Evolutionary conservation across 23 tunicate genomes (phyloP).

Genomic region (Corella eumyota): DNA sequence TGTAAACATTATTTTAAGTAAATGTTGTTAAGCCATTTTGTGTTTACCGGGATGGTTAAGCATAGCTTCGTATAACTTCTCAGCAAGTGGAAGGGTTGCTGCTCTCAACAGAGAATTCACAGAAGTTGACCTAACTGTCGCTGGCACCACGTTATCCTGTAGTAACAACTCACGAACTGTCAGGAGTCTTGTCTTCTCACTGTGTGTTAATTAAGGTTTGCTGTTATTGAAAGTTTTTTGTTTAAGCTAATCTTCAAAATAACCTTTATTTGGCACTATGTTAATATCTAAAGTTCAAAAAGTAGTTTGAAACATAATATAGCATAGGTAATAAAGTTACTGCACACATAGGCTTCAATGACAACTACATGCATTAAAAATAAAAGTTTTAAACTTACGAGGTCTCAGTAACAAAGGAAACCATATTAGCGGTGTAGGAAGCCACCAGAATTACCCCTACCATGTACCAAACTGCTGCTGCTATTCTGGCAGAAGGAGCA

Average conservation of each 20-base stretch:
- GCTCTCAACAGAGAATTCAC: conserved; percentile 30
- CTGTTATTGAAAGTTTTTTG: background rate
- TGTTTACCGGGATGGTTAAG: conserved; percentile 46
- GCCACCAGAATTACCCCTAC: conserved; percentile 76
- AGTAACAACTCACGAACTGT: conserved; percentile 22
- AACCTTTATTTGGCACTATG: background rate
- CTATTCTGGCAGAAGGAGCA: conserved; percentile 65
- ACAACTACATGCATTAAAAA: no score
- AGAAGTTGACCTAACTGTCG: conserved; percentile 26
- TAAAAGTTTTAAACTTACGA: conserved; percentile 17
- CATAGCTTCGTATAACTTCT: conserved; percentile 41
- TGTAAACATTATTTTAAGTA: no score
- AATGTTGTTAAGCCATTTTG: no score
- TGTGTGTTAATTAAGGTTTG: background rate
- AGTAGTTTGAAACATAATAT: background rate
- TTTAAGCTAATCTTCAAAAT: no score
- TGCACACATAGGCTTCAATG: no score
- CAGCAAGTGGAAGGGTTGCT: conserved; percentile 41
- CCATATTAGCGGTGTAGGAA: conserved; percentile 86
- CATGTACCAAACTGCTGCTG: conserved; percentile 86
- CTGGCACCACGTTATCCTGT: conserved; percentile 29
- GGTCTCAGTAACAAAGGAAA: conserved; percentile 42
- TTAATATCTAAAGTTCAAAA: background rate
- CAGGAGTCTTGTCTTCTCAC: conserved; percentile 11
- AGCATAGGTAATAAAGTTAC: no score